Conservation (phyloP, 2,113 vertebrate genomes). For the Astur gentilis region DNA sequence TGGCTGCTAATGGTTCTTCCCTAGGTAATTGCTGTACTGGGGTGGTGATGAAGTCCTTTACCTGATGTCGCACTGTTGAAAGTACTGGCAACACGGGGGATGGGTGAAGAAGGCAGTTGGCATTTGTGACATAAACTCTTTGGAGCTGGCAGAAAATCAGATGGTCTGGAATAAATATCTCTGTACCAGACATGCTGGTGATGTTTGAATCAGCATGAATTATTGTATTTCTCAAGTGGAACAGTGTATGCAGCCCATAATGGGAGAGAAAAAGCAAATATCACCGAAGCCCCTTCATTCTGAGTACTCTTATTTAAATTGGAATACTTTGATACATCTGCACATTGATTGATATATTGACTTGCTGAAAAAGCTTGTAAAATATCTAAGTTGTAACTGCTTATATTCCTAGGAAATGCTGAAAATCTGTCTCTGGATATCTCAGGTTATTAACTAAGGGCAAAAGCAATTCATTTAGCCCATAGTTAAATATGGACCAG, state of each 20-base stretch:
- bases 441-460: background rate
- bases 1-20: background rate
- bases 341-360: background rate
- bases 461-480: background rate
- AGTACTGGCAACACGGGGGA: accelerated
- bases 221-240: background rate
- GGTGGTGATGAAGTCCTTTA: background rate
- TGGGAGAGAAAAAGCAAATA: slow-evolving; percentile 22
- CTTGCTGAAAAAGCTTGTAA: background rate
- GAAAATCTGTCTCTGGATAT: background rate
- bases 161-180: background rate
- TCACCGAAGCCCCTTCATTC: background rate
- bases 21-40: background rate
- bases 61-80: background rate
- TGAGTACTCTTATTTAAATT: background rate
- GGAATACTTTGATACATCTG: background rate
- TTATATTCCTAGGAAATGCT: background rate
- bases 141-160: background rate
- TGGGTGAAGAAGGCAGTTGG: background rate
- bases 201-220: background rate
- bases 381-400: background rate
- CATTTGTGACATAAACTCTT: background rate
- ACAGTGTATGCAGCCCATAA: background rate
- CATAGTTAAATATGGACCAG: background rate
- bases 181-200: background rate